Conservation (phyloP, 2,113 vertebrate species). For the Talpa occidentalis region DNA sequence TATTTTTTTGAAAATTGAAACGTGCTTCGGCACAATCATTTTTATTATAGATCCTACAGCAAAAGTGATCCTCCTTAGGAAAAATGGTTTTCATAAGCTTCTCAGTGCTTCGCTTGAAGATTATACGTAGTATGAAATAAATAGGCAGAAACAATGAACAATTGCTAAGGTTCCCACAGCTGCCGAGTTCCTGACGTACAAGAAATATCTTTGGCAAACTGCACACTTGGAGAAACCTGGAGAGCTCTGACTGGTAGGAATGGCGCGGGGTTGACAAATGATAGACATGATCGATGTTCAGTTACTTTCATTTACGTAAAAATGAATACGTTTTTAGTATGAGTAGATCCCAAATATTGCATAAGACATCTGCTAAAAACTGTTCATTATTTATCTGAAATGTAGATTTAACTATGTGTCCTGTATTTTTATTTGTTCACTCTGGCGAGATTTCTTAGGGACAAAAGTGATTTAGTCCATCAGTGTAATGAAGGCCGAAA, state of each 20-base stretch:
- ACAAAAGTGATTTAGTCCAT: neutral
- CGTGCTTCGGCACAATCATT: neutral
- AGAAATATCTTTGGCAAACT: neutral
- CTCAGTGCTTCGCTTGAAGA: neutral
- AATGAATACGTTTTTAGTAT: neutral
- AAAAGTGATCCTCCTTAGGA: neutral
- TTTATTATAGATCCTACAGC: neutral
- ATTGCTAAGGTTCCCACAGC: neutral
- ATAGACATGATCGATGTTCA: neutral
- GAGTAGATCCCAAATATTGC: neutral
- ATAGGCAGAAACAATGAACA: neutral
- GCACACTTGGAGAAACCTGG: neutral
- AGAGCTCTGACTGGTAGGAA: neutral
- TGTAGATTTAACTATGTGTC: neutral
- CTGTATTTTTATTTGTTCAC: conserved; percentile 22
- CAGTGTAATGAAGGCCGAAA: neutral
- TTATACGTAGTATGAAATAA: conserved; percentile 6
- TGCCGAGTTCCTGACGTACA: neutral
- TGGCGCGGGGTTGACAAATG: neutral
- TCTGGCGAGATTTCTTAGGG: neutral
- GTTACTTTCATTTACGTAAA: neutral
- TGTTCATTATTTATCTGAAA: neutral
- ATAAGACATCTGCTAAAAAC: neutral
- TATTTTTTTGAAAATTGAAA: neutral
- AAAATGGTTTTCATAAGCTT: neutral